These are phyloP conservation scores for Notothenia rossii DNA, from an alignment of 2,113 vertebrate species.

Conservation along the genomic window DNA sequence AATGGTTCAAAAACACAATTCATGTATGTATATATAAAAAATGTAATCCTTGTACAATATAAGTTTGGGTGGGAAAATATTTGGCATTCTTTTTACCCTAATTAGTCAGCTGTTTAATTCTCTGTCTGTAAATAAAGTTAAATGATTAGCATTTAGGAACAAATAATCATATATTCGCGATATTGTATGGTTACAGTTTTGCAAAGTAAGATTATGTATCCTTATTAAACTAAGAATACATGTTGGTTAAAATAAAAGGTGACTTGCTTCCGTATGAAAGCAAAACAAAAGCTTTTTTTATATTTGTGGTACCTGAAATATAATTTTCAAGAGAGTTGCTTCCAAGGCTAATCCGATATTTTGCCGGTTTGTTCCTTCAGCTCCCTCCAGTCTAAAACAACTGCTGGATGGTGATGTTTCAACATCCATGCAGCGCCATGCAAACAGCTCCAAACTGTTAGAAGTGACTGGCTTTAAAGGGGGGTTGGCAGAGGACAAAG, in stretches of 20 bases:
- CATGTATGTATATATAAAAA: no score
- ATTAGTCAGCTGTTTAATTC: no score
- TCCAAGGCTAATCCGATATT: constrained; percentile 24
- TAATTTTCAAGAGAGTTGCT: background rate
- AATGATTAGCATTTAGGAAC: no score
- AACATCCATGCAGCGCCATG: constrained; percentile 17
- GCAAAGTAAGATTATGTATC: background rate
- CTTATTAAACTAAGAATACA: background rate
- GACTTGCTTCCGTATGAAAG: constrained; percentile 4
- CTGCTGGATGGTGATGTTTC: constrained; percentile 25
- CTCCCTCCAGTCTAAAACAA: constrained; percentile 38
- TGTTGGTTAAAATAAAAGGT: constrained; percentile 1
- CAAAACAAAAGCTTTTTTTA: constrained; percentile 17
- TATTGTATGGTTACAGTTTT: background rate
- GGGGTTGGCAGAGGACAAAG: constrained; percentile 40
- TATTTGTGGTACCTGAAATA: background rate
- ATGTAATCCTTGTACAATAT: background rate
- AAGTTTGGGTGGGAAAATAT: no score
- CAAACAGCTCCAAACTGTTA: constrained; percentile 39
- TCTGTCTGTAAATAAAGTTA: no score
- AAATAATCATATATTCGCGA: background rate
- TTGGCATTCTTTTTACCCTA: no score
- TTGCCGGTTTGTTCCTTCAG: background rate
- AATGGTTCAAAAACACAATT: no score
- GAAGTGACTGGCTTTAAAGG: constrained; percentile 51